A percentile compares a stretch with the other conserved stretches of the same genome.
phyloP scores from a whole-genome alignment of 2,888 invertebrate species.

The Eilema depressum region DNA sequence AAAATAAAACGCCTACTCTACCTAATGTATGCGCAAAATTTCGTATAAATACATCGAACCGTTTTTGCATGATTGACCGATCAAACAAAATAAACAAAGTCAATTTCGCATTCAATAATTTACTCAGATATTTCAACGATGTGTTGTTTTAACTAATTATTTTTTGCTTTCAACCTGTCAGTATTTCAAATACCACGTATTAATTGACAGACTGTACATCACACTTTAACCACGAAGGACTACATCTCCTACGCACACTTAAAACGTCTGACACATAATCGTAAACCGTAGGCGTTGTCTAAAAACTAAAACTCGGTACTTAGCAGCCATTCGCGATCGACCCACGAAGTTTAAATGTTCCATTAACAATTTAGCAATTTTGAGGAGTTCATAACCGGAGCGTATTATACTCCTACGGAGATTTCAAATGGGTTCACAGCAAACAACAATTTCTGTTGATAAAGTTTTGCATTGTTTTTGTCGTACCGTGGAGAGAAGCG shows the following conservation, averaged over 20 bases:
- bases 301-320: slow-evolving; percentile 45
- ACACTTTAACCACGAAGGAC: neutral
- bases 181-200: neutral
- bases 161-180: neutral
- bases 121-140: neutral
- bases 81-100: neutral
- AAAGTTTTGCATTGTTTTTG: slow-evolving; percentile 45
- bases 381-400: slow-evolving; percentile 23
- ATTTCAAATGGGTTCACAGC: slow-evolving; percentile 27
- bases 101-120: neutral
- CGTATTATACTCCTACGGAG: slow-evolving; percentile 31
- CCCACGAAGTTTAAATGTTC: slow-evolving; percentile 57
- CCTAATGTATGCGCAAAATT: too few relatives aligned
- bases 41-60: too few relatives aligned
- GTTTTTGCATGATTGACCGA: neutral
- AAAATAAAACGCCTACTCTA: too few relatives aligned
- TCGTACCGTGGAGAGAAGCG: slow-evolving; percentile 32
- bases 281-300: slow-evolving; percentile 34
- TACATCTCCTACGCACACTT: slow-evolving; percentile 6
- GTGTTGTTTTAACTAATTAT: neutral
- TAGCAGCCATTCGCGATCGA: slow-evolving; percentile 54
- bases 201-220: neutral
- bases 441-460: slow-evolving; percentile 33
- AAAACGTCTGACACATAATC: slow-evolving; percentile 5
- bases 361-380: slow-evolving; percentile 60